Base-by-base conservation (phyloP, 2,113 vertebrate genomes). In the Ovibos moschatus region DNA sequence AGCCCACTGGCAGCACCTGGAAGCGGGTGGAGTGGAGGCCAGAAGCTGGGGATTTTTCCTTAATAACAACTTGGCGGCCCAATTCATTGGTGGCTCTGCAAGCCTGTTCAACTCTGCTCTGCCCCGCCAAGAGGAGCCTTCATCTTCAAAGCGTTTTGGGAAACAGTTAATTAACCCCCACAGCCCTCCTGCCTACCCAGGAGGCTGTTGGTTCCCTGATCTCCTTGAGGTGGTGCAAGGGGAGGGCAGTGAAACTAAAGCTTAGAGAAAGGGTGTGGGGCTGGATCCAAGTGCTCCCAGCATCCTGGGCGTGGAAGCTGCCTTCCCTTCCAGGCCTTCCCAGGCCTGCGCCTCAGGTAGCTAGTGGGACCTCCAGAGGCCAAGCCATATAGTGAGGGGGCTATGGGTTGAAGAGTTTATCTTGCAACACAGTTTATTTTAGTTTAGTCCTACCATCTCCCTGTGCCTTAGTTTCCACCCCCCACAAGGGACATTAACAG, bases 101-200 rank as follows among this genome's bases (percentile, higher is more conserved):
- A 89, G 74, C 53, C 91, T 97, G 51, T 33, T 89, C 33, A 45
- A 50, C 76, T 64, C 23, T 43, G 45, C 40, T 64, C 85, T 9
- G 60, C 60, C 14, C 47, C 30, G 16, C 47, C 67, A 53, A n/a
- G n/a, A 89, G 91, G 43, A 97, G 55, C 30, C 96, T 98, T 97
- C 95, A 98, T 97, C 97, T 98, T 98, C 97, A 98, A 98, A 98
- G 97, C 96, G 87, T 96, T 97, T 93, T 79, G 95, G 67, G 96
- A 98, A 98, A 98, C 92, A 96, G 97, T 97, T 98, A 97, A 98
- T 98, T 98, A 98, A 97, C 96, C 78, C 95, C 85, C 50, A 95
- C 85, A 93, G 89, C 50, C 84, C 90, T 88, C 92, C 36, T 3
- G 8, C 93, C 93, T 95, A 45, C 89, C 87, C 93, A 94, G 91